Conservation (phyloP, 2,888 invertebrate genomes). For the Diadromus collaris region DNA sequence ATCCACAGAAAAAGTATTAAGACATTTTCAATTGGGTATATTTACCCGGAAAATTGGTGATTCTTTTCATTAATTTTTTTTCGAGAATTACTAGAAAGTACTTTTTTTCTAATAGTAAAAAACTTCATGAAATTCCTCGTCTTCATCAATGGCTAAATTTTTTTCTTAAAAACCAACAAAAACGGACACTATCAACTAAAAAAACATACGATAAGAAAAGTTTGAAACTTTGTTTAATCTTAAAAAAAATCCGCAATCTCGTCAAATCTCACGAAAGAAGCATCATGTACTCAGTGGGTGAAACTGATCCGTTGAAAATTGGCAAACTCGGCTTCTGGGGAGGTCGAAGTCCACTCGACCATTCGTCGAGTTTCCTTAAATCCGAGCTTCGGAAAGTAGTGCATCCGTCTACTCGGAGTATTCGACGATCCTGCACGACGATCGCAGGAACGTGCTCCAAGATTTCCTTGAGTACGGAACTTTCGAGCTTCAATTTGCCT, state of each 20-base stretch:
- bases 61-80: neutral
- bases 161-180: neutral
- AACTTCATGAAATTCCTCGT: too few relatives aligned
- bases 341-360: neutral
- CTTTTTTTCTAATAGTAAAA: too few relatives aligned
- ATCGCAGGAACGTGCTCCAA: neutral
- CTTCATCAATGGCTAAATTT: neutral
- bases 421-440: conserved; percentile 1
- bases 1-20: neutral
- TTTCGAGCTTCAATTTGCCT: neutral
- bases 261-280: neutral
- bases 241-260: neutral
- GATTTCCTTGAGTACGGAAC: neutral
- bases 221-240: neutral
- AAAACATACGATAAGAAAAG: neutral
- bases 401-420: neutral
- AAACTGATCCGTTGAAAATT: neutral
- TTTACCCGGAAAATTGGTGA: neutral
- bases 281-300: neutral
- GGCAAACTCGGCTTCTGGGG: neutral
- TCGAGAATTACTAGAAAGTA: neutral
- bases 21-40: neutral
- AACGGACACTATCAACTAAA: neutral
- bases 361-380: neutral
- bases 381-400: neutral